phyloP scores from a whole-genome alignment of 2,797 vertebrate genomes.

The Acestrorhynchus altus region DNA sequence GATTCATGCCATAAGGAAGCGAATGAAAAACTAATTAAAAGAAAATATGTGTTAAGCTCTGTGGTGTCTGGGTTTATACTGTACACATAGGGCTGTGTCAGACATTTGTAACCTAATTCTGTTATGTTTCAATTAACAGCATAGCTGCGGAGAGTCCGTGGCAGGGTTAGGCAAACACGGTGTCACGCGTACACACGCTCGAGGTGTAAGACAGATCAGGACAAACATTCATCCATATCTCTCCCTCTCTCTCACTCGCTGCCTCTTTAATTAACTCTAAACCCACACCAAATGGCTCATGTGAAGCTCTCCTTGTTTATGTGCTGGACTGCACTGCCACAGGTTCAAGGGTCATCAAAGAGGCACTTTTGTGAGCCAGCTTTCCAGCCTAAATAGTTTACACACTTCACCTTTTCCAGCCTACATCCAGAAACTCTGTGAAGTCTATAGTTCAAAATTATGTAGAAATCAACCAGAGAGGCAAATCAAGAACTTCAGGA shows the following conservation, averaged over 20 bases:
- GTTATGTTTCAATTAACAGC: constrained; percentile 83
- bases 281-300: constrained; percentile 65
- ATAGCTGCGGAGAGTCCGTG: constrained; percentile 77
- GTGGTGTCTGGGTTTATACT: constrained; percentile 72
- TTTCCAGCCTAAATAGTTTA: constrained; percentile 31
- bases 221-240: constrained; percentile 66
- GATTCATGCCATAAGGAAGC: constrained; percentile 68
- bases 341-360: constrained; percentile 46
- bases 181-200: constrained; percentile 63
- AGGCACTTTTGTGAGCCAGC: constrained; percentile 18
- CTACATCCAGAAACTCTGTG: background rate
- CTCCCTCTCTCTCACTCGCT: constrained; percentile 55
- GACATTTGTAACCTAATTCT: constrained; percentile 83
- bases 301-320: constrained; percentile 65
- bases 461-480: background rate
- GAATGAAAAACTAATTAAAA: constrained; percentile 84
- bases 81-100: constrained; percentile 76
- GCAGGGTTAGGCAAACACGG: constrained; percentile 82
- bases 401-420: constrained; percentile 1
- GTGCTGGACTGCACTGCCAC: constrained; percentile 46
- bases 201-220: constrained; percentile 65
- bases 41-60: constrained; percentile 79
- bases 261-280: constrained; percentile 76
- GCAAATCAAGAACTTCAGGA: background rate
- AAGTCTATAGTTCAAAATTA: background rate